A percentile compares a stretch with the other conserved stretches of the same genome.
Conservation (phyloP, 1,140 invertebrate species). For the Phocides pigmalion region DNA sequence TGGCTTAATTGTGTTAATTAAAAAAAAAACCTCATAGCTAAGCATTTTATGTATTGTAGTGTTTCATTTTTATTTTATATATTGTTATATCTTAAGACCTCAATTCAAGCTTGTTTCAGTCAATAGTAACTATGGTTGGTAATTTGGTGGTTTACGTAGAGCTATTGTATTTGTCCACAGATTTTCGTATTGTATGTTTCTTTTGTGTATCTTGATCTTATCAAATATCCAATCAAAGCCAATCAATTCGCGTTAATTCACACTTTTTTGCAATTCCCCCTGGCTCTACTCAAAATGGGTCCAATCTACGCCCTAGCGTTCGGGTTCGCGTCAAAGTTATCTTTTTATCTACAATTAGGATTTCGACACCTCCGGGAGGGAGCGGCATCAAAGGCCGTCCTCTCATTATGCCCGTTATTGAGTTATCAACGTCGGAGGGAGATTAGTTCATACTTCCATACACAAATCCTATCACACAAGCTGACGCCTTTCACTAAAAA, state of each 20-base stretch:
- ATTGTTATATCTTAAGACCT: too few relatives aligned
- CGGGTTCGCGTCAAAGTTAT: conserved; percentile 63
- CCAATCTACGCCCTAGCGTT: conserved; percentile 54
- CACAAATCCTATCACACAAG: conserved; percentile 82
- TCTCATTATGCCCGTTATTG: conserved; percentile 81
- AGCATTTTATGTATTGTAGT: too few relatives aligned
- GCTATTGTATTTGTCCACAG: background rate
- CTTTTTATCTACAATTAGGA: conserved; percentile 83
- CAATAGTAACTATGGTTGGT: too few relatives aligned
- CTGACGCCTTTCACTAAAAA: conserved; percentile 80
- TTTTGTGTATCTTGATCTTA: too few relatives aligned
- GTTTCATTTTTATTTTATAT: too few relatives aligned
- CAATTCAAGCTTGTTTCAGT: too few relatives aligned
- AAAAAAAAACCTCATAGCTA: too few relatives aligned
- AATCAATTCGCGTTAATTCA: conserved; percentile 28
- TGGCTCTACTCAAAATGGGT: conserved; percentile 34
- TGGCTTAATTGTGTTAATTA: too few relatives aligned
- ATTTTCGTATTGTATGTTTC: too few relatives aligned
- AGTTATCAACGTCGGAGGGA: conserved; percentile 78
- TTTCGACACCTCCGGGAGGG: conserved; percentile 71
- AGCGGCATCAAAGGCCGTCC: conserved; percentile 74
- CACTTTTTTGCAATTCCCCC: conserved; percentile 29
- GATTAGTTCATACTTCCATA: conserved; percentile 83
- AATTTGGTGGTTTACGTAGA: too few relatives aligned
- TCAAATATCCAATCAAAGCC: too few relatives aligned